Conservation (phyloP, 2,113 vertebrate species). For the Phodopus roborovskii region DNA sequence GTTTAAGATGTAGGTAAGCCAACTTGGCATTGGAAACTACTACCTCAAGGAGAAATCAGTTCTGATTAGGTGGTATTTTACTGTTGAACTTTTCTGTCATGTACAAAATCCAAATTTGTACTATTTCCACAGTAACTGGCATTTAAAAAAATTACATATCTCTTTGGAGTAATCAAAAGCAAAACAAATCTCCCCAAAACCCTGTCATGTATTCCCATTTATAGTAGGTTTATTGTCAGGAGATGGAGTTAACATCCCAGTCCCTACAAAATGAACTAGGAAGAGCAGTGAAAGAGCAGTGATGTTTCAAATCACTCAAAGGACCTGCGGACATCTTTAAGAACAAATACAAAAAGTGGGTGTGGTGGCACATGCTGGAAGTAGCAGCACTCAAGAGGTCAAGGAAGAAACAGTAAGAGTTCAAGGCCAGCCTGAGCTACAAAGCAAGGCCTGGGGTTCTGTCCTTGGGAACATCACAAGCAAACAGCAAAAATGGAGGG, state of each 20-base stretch:
- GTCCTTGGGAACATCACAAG: background rate
- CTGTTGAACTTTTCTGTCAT: background rate
- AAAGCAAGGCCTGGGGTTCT: background rate
- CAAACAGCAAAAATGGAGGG: background rate
- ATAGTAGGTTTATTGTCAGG: slow-evolving; percentile 29
- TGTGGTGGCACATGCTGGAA: background rate
- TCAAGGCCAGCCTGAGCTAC: background rate
- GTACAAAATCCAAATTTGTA: background rate
- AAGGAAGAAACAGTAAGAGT: background rate
- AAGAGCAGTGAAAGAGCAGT: slow-evolving; percentile 7
- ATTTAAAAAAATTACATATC: background rate
- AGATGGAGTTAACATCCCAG: background rate
- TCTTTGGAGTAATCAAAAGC: slow-evolving; percentile 55
- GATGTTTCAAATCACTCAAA: slow-evolving; percentile 17
- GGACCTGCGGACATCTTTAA: background rate
- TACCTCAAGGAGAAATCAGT: background rate
- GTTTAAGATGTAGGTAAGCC: background rate
- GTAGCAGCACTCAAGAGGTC: background rate
- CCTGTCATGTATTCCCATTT: background rate
- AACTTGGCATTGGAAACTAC: background rate
- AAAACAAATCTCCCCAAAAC: slow-evolving; percentile 14
- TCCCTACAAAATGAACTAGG: background rate
- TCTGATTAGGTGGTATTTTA: slow-evolving; percentile 11
- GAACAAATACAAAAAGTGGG: slow-evolving; percentile 7
- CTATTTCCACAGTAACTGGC: background rate